Conservation (phyloP, 2,113 vertebrate species). For the Rhineura floridana region DNA sequence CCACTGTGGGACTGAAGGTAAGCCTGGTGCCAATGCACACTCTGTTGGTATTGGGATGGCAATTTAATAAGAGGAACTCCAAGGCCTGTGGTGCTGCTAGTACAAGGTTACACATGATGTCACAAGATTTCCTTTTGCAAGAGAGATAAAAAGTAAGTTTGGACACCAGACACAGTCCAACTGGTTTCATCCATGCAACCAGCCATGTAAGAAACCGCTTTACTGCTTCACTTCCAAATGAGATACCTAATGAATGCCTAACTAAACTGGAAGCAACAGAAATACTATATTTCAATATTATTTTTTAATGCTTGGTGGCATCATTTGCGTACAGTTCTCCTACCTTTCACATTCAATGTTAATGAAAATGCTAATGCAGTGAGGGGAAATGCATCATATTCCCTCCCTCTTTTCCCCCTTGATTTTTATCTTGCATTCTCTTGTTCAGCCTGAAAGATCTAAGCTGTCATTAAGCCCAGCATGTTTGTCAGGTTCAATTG, state of each 20-base stretch:
- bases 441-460: slow-evolving; percentile 1
- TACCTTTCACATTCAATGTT: slow-evolving; percentile 19
- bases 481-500: slow-evolving; percentile 37
- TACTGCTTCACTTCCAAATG: rapidly evolving
- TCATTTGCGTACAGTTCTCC: background rate
- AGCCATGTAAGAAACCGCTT: background rate
- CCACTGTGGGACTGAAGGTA: background rate
- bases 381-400: background rate
- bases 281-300: background rate
- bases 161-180: background rate
- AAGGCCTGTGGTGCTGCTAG: background rate
- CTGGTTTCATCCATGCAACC: background rate
- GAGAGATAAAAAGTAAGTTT: background rate
- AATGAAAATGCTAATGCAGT: background rate
- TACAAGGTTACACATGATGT: background rate
- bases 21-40: background rate
- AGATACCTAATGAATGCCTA: background rate
- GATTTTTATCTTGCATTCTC: slow-evolving; percentile 17
- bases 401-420: background rate
- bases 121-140: background rate
- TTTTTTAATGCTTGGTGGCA: background rate
- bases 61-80: background rate
- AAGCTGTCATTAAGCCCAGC: slow-evolving; percentile 29
- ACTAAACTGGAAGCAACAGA: background rate
- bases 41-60: background rate